Percentiles rank a stretch among this genome's conserved stretches.
phyloP scores from a whole-genome alignment of 2,888 invertebrate genomes.

The Sarcophaga variegata region DNA sequence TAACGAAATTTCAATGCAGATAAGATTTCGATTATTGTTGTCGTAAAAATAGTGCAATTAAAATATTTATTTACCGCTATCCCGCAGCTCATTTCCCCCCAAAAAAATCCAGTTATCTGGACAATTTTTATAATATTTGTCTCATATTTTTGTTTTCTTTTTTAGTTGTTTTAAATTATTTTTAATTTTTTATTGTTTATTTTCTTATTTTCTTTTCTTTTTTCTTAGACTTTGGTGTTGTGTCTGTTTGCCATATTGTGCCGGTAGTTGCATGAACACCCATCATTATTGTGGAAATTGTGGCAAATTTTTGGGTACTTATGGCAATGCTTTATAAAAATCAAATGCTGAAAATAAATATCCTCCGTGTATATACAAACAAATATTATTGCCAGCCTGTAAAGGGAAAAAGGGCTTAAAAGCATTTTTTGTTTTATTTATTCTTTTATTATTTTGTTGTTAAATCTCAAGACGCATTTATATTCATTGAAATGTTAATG shows the following conservation, averaged over 20 bases:
- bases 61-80: background rate
- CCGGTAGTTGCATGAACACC: conserved; percentile 83
- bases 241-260: conserved; percentile 84
- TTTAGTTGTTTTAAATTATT: conserved; percentile 3
- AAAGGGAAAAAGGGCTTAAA: background rate
- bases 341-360: background rate
- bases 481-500: background rate
- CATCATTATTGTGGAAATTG: conserved; percentile 85
- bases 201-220: conserved; percentile 17
- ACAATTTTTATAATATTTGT: too few relatives aligned
- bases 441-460: background rate
- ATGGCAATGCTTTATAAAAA: conserved; percentile 71
- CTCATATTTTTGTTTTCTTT: background rate
- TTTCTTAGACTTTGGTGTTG: conserved; percentile 82
- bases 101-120: too few relatives aligned
- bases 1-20: background rate
- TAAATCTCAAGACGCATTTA: background rate
- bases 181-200: conserved; percentile 7
- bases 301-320: conserved; percentile 83
- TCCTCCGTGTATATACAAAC: background rate
- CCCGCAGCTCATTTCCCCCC: background rate
- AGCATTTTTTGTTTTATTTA: background rate
- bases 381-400: background rate
- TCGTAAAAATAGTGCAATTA: background rate
- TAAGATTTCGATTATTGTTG: conserved; percentile 8